Conservation (phyloP, 2,113 vertebrate species). For the Hypomesus transpacificus region DNA sequence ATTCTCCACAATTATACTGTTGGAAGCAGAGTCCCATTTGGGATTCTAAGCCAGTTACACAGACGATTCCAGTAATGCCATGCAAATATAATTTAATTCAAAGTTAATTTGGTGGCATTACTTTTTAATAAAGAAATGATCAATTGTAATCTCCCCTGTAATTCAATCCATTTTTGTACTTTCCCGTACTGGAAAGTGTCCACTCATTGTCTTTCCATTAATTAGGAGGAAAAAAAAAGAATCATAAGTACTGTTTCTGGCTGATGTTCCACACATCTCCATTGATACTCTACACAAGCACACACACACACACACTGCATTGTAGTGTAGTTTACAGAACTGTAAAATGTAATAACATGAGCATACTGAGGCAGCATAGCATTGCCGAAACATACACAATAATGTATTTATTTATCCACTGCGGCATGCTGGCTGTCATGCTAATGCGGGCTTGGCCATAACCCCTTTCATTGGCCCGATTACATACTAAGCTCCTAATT, state of each 20-base stretch:
- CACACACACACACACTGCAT: no score
- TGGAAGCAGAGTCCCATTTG: slow-evolving; percentile 66
- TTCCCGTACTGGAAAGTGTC: slow-evolving; percentile 62
- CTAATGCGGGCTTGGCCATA: slow-evolving; percentile 41
- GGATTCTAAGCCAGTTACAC: slow-evolving; percentile 75
- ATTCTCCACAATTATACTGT: slow-evolving; percentile 58
- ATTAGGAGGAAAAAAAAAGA: slow-evolving; percentile 38
- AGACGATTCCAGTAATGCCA: slow-evolving; percentile 74
- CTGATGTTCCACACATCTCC: no score
- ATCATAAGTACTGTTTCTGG: no score
- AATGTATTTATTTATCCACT: slow-evolving; percentile 1
- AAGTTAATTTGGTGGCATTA: slow-evolving; percentile 77
- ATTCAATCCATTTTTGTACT: slow-evolving; percentile 65
- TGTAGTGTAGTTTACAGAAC: neutral
- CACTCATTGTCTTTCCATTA: slow-evolving; percentile 55
- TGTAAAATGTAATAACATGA: slow-evolving; percentile 10
- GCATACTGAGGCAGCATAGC: neutral
- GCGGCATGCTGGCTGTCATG: slow-evolving; percentile 39
- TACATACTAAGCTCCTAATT: slow-evolving; percentile 60
- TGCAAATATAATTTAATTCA: slow-evolving; percentile 79
- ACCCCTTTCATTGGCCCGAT: slow-evolving; percentile 47
- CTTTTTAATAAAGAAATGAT: slow-evolving; percentile 79
- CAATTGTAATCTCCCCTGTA: slow-evolving; percentile 71
- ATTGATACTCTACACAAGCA: no score
- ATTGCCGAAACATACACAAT: neutral